Evolutionary conservation across 2,113 vertebrate species (phyloP), one percentile per base, ranked within the genome.

Genomic region (Zapus hudsonius): DNA sequence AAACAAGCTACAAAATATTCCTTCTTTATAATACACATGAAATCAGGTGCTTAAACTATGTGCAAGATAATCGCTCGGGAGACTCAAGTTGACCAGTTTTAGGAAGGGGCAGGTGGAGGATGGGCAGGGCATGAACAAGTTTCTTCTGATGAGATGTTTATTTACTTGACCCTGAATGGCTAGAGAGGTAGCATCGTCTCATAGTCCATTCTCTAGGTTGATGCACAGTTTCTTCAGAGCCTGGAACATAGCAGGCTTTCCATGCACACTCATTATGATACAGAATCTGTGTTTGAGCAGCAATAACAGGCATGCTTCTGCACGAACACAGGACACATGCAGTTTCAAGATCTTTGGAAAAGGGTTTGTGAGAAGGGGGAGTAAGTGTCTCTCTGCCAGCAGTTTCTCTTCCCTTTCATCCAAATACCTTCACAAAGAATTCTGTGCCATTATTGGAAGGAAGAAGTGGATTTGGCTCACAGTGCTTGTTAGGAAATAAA

Each of bases 1-100:
- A 96, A 74, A 70, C 23, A 93, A 12, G 61, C 23, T 74, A 55
- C 38, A 81, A 87, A 94, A 94, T 82, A 76, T 57, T 82, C 86
- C 52, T 90, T 75, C 55, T 44, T 66, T 42, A 11, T 70, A 87
- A 75, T 78, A 57, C 88, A 87, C 80, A 90, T 55, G 36, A 80
- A n/a, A 87, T 20, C 42, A 47, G 74, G 87, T 2, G 82, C 64
- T 70, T 74, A 31, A 82, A 17, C 40, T 38, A 33, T 16, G 33
- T 90, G 17, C 16, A 75, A 69, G 47, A 25, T 64, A 38, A 33
- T 40, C 72, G 17, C 13, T 61, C 81, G 74, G n/a, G 29, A 80
- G 81, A 47, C 17, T 59, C 38, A 84, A 67, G 66, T 61, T 73
- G 87, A 44, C 25, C 20, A 23, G 6, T 42, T 38, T 95, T 36